phyloP scores from a whole-genome alignment of 2,888 invertebrate species.

The Drosophila nr. perissopoda region DNA sequence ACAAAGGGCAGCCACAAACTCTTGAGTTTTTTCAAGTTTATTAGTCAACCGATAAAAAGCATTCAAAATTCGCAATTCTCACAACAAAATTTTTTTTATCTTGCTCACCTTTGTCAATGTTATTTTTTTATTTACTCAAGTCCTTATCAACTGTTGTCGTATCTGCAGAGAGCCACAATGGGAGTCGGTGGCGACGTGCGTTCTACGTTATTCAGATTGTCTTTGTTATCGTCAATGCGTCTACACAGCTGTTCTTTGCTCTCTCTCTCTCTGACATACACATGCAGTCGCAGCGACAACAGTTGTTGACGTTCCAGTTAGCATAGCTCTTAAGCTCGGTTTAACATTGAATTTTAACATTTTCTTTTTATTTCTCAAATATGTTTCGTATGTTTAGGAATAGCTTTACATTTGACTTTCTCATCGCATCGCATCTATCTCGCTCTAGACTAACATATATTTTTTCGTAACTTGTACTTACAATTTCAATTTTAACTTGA shows the following conservation, averaged over 20 bases:
- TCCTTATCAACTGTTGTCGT: conserved; percentile 15
- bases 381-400: conserved; percentile 54
- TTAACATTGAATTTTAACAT: conserved; percentile 57
- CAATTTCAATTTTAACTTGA: conserved; percentile 52
- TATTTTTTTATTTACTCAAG: neutral
- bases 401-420: conserved; percentile 61
- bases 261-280: neutral
- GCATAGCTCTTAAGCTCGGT: conserved; percentile 16
- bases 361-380: conserved; percentile 59
- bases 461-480: conserved; percentile 41
- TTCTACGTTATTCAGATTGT: conserved; percentile 29
- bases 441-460: conserved; percentile 27
- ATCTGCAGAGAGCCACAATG: neutral
- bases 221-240: conserved; percentile 33
- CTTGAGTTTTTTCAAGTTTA: neutral
- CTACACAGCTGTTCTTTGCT: conserved; percentile 34
- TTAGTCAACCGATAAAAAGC: neutral
- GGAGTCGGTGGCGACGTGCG: conserved; percentile 5
- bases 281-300: neutral
- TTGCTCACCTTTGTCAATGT: conserved; percentile 11
- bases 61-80: neutral
- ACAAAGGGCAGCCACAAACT: conserved; percentile 26
- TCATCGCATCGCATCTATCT: conserved; percentile 13
- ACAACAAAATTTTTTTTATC: neutral
- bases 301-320: conserved; percentile 6